Evolutionary conservation across 2,888 invertebrate species (phyloP).

Genomic region (Cosmia pyralina): DNA sequence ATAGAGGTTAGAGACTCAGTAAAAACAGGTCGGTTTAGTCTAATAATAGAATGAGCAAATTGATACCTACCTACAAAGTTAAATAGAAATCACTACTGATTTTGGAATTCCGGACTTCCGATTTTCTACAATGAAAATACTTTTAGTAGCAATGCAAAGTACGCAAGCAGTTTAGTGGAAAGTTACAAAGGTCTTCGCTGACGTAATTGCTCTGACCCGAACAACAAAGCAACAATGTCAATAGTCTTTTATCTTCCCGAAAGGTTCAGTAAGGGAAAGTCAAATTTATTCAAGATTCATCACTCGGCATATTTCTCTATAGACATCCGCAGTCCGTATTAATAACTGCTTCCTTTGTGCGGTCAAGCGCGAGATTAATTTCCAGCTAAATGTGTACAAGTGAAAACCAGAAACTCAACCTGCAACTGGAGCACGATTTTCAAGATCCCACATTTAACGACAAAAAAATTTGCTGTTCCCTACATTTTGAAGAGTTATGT

Average conservation of each 20-base stretch:
- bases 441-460: no score
- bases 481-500: no score
- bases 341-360: neutral
- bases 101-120: no score
- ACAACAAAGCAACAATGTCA: neutral
- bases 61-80: neutral
- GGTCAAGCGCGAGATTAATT: neutral
- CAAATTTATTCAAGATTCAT: neutral
- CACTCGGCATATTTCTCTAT: neutral
- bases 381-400: neutral
- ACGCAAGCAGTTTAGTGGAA: neutral
- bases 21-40: no score
- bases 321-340: neutral
- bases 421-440: no score
- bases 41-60: neutral
- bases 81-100: neutral
- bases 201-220: neutral
- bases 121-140: neutral
- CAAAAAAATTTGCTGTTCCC: no score
- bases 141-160: neutral
- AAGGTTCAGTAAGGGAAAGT: slow-evolving; percentile 3
- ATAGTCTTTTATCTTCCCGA: neutral
- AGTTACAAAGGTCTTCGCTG: neutral
- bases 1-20: neutral
- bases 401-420: no score